phyloP scores from a whole-genome alignment of 2,888 invertebrate species.

The Hemicrepidius hirtus region DNA sequence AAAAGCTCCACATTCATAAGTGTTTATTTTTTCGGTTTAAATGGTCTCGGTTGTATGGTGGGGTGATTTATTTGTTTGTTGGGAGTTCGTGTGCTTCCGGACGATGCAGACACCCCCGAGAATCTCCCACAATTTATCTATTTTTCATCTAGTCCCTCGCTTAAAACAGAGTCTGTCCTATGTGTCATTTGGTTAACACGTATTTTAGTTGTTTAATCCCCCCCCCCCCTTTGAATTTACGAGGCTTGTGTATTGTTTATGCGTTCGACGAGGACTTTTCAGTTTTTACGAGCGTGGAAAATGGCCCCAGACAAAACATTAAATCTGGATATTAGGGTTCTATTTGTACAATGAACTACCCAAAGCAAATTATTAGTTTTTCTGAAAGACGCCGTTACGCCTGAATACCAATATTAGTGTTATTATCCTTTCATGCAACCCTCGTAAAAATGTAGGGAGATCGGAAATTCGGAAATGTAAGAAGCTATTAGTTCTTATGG shows the following conservation, averaged over 20 bases:
- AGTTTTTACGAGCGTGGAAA: conserved; percentile 38
- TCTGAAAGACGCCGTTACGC: conserved; percentile 46
- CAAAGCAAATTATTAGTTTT: conserved; percentile 51
- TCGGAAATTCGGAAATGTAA: conserved; percentile 53
- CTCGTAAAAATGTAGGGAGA: conserved; percentile 50
- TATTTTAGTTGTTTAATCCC: conserved; percentile 38
- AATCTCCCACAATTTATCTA: conserved; percentile 61
- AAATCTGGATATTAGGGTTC: conserved; percentile 44
- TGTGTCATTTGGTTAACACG: conserved; percentile 62
- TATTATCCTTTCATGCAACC: conserved; percentile 52
- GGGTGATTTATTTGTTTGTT: conserved; percentile 61
- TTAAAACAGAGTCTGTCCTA: conserved; percentile 59
- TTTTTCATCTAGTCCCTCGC: conserved; percentile 64
- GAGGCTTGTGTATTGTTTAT: conserved; percentile 31
- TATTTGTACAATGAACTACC: conserved; percentile 40
- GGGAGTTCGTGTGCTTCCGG: conserved; percentile 56
- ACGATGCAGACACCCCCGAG: conserved; percentile 55
- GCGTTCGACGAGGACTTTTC: conserved; percentile 11
- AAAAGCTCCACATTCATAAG: conserved; percentile 43
- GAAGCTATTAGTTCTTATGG: conserved; percentile 53
- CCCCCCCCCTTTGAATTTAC: conserved; percentile 35
- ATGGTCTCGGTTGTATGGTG: conserved; percentile 35
- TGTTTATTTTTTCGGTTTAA: conserved; percentile 52
- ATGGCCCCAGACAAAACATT: conserved; percentile 32
- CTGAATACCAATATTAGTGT: conserved; percentile 52